A percentile compares a stretch with the other conserved stretches of the same genome.
These are phyloP conservation scores for Triplophysa bombifrons DNA, from an alignment of 2,797 vertebrate species.

Conservation along the genomic window DNA sequence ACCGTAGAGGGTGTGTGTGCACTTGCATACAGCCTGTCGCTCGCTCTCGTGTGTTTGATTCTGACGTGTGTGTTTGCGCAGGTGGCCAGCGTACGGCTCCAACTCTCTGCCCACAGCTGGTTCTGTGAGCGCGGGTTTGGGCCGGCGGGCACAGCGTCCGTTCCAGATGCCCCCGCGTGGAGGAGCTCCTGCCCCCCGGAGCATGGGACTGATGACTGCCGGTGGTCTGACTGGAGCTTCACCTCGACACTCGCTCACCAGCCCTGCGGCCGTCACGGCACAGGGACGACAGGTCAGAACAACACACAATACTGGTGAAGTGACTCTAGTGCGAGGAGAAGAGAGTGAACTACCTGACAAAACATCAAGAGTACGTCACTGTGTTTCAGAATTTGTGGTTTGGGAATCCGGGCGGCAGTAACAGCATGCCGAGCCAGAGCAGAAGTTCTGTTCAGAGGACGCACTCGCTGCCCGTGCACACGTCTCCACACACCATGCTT, in stretches of 20 bases:
- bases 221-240: constrained; percentile 84
- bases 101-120: constrained; percentile 97
- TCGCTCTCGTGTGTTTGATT: neutral
- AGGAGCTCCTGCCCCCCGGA: constrained; percentile 79
- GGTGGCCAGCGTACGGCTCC: constrained; percentile 90
- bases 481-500: constrained; percentile 93
- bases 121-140: constrained; percentile 91
- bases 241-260: constrained; percentile 86
- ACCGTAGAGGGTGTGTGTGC: constrained; percentile 86
- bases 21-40: neutral
- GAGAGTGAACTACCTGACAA: neutral
- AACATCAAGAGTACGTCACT: neutral
- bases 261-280: constrained; percentile 78
- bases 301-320: neutral
- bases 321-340: neutral
- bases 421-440: constrained; percentile 95
- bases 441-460: constrained; percentile 94
- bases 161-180: constrained; percentile 87
- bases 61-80: constrained; percentile 60
- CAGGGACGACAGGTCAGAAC: constrained; percentile 90
- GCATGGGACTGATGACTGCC: constrained; percentile 85
- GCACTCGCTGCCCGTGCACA: constrained; percentile 93
- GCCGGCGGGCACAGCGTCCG: constrained; percentile 85
- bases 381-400: constrained; percentile 88
- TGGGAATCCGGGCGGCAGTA: constrained; percentile 92